Evolutionary conservation across 2,113 vertebrate genomes (phyloP), one percentile per base, ranked within the genome.

Genomic region (Argyrosomus japonicus): DNA sequence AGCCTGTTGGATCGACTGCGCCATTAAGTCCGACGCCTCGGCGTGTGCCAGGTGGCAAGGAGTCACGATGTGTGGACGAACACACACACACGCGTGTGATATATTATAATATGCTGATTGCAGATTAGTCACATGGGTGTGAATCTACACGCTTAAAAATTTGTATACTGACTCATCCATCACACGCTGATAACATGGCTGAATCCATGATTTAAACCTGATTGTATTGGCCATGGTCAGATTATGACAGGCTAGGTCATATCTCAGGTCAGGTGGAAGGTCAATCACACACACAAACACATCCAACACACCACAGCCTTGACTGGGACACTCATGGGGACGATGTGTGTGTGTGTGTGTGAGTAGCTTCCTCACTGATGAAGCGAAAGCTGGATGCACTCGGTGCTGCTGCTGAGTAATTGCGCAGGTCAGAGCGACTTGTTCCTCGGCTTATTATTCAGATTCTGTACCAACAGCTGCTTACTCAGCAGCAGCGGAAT

Each of bases 401-500:
- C 32, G 4, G 43, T 5, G 29, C 72, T 27, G 65, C 62, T 27
- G 76, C 68, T 36, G 75, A 86, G 81, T 79, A 79, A 79, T 67
- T 69, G 77, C 15, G 25, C 71, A 43, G 77, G 78, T 84, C 78
- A 29, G 87, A 40, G 13, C 11, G 50, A 56, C 75, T 60, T 10
- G 74, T 67, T 91, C 82, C 86, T 68, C 70, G 4, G 43, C 68
- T 70, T 76, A 79, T 90, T 90, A 89, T 86, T 89, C 79, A 70
- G 62, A 88, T 75, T 88, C n/a, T 69, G 68, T 70, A 81, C 79
- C 78, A 68, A 74, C 76, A 71, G 83, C 83, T 88, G 88, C 87
- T 89, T 87, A 83, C 67, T 93, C 85, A 79, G 91, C 88, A 91
- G 85, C 63, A 2, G 68, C 15, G 63, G 68, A 76, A 71, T 72